Conservation (phyloP, 35 echinoderm and acorn worm species). For the Lytechinus pictus region DNA sequence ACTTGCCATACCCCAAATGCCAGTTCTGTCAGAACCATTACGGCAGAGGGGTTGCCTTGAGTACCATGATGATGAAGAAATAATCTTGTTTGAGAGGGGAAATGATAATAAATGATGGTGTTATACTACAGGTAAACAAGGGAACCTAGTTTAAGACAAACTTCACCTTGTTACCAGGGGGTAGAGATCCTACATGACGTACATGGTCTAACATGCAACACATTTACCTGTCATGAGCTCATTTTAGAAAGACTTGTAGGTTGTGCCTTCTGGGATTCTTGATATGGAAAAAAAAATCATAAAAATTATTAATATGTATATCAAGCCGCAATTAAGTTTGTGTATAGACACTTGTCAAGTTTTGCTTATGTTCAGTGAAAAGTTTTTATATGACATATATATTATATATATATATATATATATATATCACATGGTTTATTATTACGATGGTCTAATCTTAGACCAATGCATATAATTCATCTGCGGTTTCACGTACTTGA, state of each 20-base stretch:
- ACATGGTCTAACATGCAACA: not conserved
- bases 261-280: not conserved
- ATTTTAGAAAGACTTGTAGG: not conserved
- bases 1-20: constrained; percentile 8
- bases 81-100: not conserved
- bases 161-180: not conserved
- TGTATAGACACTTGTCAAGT: too few species aligned
- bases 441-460: too few species aligned
- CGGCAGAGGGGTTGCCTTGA: not conserved
- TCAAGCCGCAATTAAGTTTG: too few species aligned
- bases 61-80: not conserved
- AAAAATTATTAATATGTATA: too few species aligned
- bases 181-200: not conserved
- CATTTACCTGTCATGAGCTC: not conserved
- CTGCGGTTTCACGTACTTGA: too few species aligned
- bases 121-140: not conserved
- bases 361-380: too few species aligned
- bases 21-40: not conserved
- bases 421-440: too few species aligned
- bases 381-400: too few species aligned
- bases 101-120: not conserved
- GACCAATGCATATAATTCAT: too few species aligned
- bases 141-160: not conserved
- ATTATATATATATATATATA: too few species aligned
- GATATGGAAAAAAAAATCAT: too few species aligned